A percentile compares a stretch with the other conserved stretches of the same genome.
phyloP scores from a whole-genome alignment of 1,140 invertebrate genomes.

The Sycophila sp. region DNA sequence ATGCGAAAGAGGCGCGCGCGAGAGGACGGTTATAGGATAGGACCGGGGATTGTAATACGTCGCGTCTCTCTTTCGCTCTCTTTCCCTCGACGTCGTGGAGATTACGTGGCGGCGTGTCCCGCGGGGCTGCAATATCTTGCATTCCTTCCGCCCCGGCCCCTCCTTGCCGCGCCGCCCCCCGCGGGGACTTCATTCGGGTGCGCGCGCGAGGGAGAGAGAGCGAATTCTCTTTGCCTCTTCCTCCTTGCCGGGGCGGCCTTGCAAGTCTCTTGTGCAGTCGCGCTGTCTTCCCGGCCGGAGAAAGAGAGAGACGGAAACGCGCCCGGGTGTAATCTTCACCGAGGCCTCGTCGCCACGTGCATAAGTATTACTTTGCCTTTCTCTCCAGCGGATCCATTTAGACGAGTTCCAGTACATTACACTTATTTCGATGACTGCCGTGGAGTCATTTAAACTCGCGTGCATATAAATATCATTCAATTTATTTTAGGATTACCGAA shows the following conservation, averaged over 20 bases:
- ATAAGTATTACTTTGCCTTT: neutral
- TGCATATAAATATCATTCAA: too few species aligned
- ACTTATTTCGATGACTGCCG: too few species aligned
- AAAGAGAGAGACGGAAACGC: constrained; percentile 40
- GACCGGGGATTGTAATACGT: constrained; percentile 63
- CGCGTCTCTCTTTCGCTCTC: constrained; percentile 34
- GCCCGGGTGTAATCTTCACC: constrained; percentile 5
- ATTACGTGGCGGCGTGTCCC: constrained; percentile 64
- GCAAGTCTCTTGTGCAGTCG: neutral
- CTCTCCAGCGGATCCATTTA: neutral
- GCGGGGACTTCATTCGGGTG: constrained; percentile 15
- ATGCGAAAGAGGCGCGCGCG: constrained; percentile 26
- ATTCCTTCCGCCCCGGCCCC: constrained; percentile 51
- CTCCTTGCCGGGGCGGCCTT: too few species aligned
- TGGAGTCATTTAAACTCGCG: too few species aligned
- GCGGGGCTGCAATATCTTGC: constrained; percentile 68
- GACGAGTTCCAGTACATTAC: too few species aligned
- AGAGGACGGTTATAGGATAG: constrained; percentile 38
- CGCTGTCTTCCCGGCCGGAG: constrained; percentile 17
- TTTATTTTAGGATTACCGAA: too few species aligned
- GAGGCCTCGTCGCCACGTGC: neutral
- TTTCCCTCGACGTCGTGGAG: constrained; percentile 55
- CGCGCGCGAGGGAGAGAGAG: too few species aligned
- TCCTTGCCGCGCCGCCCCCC: constrained; percentile 1
- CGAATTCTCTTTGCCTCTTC: neutral